Evolutionary conservation across 2,797 vertebrate species (phyloP).

Genomic region (Leptoclinus maculatus): DNA sequence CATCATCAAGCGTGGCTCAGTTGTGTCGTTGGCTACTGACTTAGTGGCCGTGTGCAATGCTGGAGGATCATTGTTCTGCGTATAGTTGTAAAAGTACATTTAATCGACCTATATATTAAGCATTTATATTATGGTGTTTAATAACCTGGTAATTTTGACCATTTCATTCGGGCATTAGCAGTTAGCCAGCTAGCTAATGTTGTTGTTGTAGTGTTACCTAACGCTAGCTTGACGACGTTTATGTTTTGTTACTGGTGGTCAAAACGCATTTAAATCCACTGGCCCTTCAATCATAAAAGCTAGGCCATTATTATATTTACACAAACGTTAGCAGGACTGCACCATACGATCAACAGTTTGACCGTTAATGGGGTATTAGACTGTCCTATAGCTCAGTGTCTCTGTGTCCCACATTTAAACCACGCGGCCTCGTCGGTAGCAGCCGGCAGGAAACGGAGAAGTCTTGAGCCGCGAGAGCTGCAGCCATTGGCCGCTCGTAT

Average conservation of each 20-base stretch:
- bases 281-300: background rate
- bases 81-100: background rate
- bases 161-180: conserved; percentile 48
- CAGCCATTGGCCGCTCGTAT: conserved; percentile 69
- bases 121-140: rapidly evolving
- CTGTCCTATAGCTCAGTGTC: too few relatives aligned
- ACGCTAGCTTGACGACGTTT: conserved; percentile 64
- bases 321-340: rapidly evolving
- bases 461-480: conserved; percentile 53
- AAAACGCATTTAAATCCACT: conserved; percentile 32
- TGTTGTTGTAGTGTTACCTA: conserved; percentile 78
- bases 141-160: background rate
- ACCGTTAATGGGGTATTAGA: background rate
- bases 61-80: background rate
- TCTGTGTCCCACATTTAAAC: conserved; percentile 82
- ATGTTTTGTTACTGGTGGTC: conserved; percentile 51
- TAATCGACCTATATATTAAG: rapidly evolving
- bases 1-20: conserved; percentile 72
- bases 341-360: rapidly evolving
- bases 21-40: conserved; percentile 43
- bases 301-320: background rate
- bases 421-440: conserved; percentile 82
- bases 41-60: background rate
- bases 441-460: conserved; percentile 78
- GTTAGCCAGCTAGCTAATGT: conserved; percentile 64